phyloP scores from a whole-genome alignment of 2,888 invertebrate species.

The Xanthorhoe spadicearia region DNA sequence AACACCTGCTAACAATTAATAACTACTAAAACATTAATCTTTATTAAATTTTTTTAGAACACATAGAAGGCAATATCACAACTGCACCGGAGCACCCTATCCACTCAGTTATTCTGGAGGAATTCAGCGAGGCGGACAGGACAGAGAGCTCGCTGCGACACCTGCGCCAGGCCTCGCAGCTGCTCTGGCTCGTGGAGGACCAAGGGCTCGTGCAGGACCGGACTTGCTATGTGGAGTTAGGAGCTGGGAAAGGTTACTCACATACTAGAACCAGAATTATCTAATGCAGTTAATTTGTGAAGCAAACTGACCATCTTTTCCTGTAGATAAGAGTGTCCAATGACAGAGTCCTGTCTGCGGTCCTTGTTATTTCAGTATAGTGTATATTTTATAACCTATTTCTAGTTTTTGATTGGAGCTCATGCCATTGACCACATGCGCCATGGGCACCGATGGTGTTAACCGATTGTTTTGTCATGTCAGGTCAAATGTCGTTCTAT shows the following conservation, averaged over 20 bases:
- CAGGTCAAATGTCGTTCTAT: slow-evolving; percentile 92
- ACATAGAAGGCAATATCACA: slow-evolving; percentile 60
- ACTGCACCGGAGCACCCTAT: slow-evolving; percentile 56
- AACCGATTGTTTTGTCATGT: slow-evolving; percentile 10
- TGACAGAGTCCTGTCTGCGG: too few relatives aligned
- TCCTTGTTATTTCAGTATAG: too few relatives aligned
- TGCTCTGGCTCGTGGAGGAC: slow-evolving; percentile 88
- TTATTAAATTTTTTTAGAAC: slow-evolving; percentile 47
- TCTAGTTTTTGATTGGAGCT: too few relatives aligned
- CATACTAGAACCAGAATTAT: background rate
- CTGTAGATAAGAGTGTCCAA: too few relatives aligned
- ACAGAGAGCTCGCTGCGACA: slow-evolving; percentile 89
- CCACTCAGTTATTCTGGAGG: slow-evolving; percentile 59
- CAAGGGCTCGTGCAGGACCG: slow-evolving; percentile 84
- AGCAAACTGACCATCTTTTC: too few relatives aligned
- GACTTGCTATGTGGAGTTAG: slow-evolving; percentile 93
- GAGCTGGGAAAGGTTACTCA: slow-evolving; percentile 92
- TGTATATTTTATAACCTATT: too few relatives aligned
- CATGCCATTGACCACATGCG: too few relatives aligned
- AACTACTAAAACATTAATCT: background rate
- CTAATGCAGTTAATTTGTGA: too few relatives aligned
- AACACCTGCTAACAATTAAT: too few relatives aligned
- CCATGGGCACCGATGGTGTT: background rate
- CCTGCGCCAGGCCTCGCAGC: slow-evolving; percentile 90
- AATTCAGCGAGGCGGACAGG: slow-evolving; percentile 76